Conservation (phyloP, 2,113 vertebrate species). For the Rousettus leschenaultii region DNA sequence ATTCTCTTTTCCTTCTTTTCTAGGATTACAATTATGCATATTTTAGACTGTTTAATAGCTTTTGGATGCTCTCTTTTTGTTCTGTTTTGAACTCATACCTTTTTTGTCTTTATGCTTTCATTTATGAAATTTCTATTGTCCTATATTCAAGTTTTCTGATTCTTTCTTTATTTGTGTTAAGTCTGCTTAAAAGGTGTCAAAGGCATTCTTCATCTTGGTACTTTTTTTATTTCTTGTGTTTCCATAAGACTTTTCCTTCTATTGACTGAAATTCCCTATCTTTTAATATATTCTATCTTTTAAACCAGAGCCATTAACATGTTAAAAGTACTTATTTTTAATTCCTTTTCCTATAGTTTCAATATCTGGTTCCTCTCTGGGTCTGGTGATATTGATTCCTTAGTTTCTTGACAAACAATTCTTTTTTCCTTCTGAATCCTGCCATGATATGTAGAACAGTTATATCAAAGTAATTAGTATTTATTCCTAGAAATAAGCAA, state of each 20-base stretch:
- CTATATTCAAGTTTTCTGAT: background rate
- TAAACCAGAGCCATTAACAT: background rate
- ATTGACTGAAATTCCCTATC: background rate
- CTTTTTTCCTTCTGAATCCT: background rate
- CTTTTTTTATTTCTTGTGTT: background rate
- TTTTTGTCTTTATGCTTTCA: background rate
- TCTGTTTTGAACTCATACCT: background rate
- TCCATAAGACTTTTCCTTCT: background rate
- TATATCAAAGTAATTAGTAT: background rate
- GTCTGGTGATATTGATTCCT: background rate
- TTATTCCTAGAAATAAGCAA: background rate
- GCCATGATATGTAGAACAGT: background rate
- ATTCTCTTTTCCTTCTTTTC: background rate
- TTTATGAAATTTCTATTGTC: background rate
- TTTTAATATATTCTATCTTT: background rate
- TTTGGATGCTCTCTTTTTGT: background rate
- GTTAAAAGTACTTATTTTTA: background rate
- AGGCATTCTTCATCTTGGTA: background rate
- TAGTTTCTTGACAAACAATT: background rate
- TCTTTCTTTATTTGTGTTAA: background rate
- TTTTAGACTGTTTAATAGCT: background rate
- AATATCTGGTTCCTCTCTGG: background rate
- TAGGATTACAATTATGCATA: background rate
- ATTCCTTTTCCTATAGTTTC: background rate
- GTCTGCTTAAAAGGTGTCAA: background rate